Base-by-base conservation (phyloP, 1,140 invertebrate genomes). In the Olivierus martensii region DNA sequence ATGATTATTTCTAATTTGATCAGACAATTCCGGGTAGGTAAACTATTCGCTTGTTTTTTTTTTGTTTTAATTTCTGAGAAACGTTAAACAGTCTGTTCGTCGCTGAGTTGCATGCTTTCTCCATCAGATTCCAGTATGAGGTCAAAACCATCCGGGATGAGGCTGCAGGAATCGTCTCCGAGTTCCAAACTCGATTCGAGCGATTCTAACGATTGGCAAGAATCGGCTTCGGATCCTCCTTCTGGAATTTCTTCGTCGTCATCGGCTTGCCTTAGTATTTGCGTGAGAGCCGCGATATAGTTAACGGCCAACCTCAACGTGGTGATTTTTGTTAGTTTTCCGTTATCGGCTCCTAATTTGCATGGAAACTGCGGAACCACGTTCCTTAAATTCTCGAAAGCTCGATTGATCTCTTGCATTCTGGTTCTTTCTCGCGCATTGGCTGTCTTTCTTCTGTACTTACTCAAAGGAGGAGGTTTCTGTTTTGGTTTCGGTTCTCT, bases 251-350 rank as follows among this genome's bases (percentile, higher is more conserved):
- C 28, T 28, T 28, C 28, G 18, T 52, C 50, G 48, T 61, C 50
- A 11, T 64, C 57, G 10, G 63, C 64, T 22, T 62, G 61, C 9
- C 66, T 64, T 9, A 78, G 63, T 19, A 77, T 71, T 28, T 71
- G 63, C 42, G 71, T 68, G 5, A 82, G 67, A 3, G 75, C 79
- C 17, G 79, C 73, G 51, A 92, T 92, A 66, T 92, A 93, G 62
- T 84, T 81, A 78, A 91, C 86, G 6, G 87, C 86, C 46, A 89
- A 68, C 10, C 83, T 68, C n/a, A 91, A 69, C 3, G 86, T 89
- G 6, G 85, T 87, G 58, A 90, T 89, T 73, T 90, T 91, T 34
- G 87, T 90, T 48, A 87, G 68, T 69, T 88, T 89, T 63, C 85
- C 80, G 65, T 77, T 57, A 17, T 56, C 55, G 0, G 44, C 47